Conservation (phyloP, 2,113 vertebrate genomes). For the Eulemur macaco region DNA sequence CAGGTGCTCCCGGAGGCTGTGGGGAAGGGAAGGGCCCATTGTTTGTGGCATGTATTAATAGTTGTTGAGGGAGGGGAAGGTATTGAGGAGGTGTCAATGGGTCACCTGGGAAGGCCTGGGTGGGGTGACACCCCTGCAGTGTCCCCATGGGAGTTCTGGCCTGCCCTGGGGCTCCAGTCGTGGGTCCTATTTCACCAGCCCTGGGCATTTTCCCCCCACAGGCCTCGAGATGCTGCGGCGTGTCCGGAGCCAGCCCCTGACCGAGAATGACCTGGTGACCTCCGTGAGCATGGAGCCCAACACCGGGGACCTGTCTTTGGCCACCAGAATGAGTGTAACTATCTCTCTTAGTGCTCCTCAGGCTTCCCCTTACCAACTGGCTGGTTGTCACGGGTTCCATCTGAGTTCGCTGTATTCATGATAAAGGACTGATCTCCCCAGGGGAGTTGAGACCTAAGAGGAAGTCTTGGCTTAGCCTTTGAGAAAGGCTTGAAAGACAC, state of each 20-base stretch:
- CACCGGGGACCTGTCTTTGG: rapidly evolving
- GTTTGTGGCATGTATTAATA: no score
- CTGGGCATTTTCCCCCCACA: neutral
- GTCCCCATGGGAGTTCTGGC: neutral
- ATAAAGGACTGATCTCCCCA: neutral
- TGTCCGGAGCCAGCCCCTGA: neutral
- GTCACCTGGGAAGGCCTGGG: neutral
- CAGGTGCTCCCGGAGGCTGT: neutral
- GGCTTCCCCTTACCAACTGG: rapidly evolving
- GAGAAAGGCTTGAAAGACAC: neutral
- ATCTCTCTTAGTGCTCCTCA: neutral
- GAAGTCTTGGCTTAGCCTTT: neutral
- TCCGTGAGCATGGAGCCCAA: rapidly evolving
- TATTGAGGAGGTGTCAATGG: neutral
- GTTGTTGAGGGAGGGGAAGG: neutral
- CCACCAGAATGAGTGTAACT: rapidly evolving
- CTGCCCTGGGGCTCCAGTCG: rapidly evolving
- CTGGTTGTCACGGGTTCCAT: neutral
- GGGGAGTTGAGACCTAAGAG: neutral
- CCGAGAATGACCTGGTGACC: rapidly evolving
- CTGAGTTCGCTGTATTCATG: neutral
- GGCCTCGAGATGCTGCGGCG: neutral
- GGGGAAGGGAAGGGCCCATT: neutral
- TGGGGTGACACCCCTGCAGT: neutral
- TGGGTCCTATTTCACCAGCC: neutral